Conservation (phyloP, 2,113 vertebrate species). For the Anarhynchus alexandrinus region DNA sequence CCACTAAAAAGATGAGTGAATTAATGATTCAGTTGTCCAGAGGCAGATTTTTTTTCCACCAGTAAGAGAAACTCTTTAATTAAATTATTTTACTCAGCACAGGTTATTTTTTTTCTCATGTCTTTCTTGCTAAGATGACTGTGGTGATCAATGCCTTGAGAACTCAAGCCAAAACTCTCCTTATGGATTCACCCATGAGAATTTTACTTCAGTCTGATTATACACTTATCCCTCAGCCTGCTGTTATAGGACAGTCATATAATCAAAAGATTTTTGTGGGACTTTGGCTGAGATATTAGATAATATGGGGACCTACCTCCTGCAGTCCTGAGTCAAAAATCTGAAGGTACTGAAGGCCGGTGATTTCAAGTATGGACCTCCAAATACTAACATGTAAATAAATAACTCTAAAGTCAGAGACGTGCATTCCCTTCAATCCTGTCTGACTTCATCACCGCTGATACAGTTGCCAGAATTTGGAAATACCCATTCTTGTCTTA, state of each 20-base stretch:
- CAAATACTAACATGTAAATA: neutral
- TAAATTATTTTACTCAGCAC: neutral
- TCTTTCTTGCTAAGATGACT: neutral
- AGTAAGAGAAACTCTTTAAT: neutral
- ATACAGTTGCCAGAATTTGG: neutral
- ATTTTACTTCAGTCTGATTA: neutral
- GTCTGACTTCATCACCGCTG: neutral
- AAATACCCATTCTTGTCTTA: neutral
- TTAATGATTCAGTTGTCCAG: neutral
- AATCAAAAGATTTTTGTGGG: neutral
- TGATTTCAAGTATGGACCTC: neutral
- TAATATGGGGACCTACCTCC: neutral
- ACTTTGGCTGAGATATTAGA: neutral
- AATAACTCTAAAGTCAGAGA: neutral
- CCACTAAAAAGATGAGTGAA: neutral
- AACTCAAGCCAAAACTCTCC: neutral
- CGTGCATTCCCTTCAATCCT: neutral
- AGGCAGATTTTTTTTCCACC: neutral
- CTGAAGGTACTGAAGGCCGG: neutral
- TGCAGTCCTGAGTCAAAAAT: neutral
- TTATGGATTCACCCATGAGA: neutral
- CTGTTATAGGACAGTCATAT: neutral
- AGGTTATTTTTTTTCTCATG: neutral
- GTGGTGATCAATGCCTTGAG: neutral
- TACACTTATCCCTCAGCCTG: neutral